Percentiles rank a stretch among this genome's conserved stretches.
phyloP scores from a whole-genome alignment of 2,888 invertebrate genomes.

The Xylota sylvarum region DNA sequence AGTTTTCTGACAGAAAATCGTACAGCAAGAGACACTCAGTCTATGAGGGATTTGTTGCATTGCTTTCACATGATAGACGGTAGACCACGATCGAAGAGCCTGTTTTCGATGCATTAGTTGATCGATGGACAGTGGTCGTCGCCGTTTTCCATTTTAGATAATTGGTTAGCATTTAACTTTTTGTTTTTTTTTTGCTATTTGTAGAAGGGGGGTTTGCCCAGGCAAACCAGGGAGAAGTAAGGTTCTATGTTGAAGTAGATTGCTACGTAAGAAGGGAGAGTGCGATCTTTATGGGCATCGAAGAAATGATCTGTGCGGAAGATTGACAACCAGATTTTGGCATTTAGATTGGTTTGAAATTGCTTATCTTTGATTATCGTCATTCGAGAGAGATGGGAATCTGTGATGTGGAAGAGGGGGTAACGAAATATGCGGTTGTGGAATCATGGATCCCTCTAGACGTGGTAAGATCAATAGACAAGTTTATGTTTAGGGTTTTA shows the following conservation, averaged over 20 bases:
- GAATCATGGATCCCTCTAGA: too few species aligned
- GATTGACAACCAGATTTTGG: constrained; percentile 66
- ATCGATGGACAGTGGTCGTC: constrained; percentile 55
- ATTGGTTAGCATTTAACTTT: constrained; percentile 74
- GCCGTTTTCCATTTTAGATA: constrained; percentile 72
- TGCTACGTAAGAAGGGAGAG: constrained; percentile 24
- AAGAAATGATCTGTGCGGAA: constrained; percentile 47
- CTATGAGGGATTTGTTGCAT: constrained; percentile 62
- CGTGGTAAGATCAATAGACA: too few species aligned
- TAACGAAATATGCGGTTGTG: too few species aligned
- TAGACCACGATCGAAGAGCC: constrained; percentile 35
- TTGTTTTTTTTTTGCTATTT: constrained; percentile 17
- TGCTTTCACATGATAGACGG: constrained; percentile 40
- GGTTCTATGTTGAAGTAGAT: constrained; percentile 41
- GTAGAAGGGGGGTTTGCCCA: neutral
- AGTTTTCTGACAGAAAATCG: constrained; percentile 64
- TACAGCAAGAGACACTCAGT: constrained; percentile 70
- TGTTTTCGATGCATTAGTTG: constrained; percentile 39
- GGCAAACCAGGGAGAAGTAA: constrained; percentile 8
- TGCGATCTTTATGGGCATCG: constrained; percentile 68
- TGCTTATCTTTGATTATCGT: constrained; percentile 45
- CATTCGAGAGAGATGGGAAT: neutral
- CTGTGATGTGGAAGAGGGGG: too few species aligned
- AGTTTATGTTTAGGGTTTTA: too few species aligned
- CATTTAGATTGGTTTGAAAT: constrained; percentile 57